Conservation (phyloP, 1,140 invertebrate genomes). For the Plodia interpunctella region DNA sequence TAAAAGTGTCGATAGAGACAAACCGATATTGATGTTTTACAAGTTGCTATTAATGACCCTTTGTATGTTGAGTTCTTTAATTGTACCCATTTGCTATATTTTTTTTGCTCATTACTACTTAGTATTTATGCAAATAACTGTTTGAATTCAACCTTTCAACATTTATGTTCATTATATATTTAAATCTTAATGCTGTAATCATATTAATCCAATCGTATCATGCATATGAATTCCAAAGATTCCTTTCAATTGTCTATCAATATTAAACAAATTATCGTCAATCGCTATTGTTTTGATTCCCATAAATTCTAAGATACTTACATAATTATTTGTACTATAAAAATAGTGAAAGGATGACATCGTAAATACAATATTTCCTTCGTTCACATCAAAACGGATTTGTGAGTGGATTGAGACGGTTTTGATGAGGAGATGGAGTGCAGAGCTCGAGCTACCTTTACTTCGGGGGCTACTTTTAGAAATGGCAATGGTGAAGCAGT, state of each 20-base stretch:
- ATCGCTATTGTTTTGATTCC: not conserved
- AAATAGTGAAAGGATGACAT: too few relatives aligned
- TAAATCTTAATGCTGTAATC: not conserved
- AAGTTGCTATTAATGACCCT: not conserved
- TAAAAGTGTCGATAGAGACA: slow-evolving; percentile 1
- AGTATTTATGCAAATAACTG: not conserved
- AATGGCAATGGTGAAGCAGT: too few relatives aligned
- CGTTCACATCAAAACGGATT: too few relatives aligned
- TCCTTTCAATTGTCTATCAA: not conserved
- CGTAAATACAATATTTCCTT: too few relatives aligned
- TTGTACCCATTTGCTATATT: not conserved
- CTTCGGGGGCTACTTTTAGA: too few relatives aligned
- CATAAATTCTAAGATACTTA: not conserved
- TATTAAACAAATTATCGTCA: not conserved
- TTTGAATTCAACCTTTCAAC: not conserved
- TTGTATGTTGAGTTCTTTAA: slow-evolving; percentile 1
- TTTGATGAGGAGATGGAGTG: too few relatives aligned
- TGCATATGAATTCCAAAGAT: not conserved
- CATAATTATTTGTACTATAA: too few relatives aligned
- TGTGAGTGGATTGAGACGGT: too few relatives aligned
- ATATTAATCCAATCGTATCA: too few relatives aligned
- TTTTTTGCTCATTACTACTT: not conserved
- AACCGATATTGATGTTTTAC: slow-evolving; percentile 1
- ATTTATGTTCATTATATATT: not conserved
- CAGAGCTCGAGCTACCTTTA: too few relatives aligned